Evolutionary conservation across 2,797 vertebrate species (phyloP), one percentile per base, ranked within the genome.

Genomic region (Anomalospiza imberbis): DNA sequence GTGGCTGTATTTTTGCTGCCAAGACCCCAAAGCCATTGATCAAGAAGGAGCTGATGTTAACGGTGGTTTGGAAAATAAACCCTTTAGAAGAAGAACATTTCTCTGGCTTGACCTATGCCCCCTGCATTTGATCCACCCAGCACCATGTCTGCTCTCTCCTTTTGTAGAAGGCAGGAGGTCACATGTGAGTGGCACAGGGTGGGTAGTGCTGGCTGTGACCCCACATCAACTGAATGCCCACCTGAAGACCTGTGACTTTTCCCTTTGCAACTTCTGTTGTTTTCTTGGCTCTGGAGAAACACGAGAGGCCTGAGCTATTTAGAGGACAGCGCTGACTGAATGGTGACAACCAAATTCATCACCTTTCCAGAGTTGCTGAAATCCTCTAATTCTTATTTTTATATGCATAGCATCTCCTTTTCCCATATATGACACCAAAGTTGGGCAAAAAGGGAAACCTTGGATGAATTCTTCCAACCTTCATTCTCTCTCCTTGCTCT

Each of bases 161-260:
- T 28, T 6, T 28, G 57, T 7, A 42, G 47, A 70, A 81, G 55
- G 25, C 42, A 76, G 58, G 22, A 51, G 13, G 47, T 76, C 1
- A 5, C 19, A 22, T 17, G 14, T 48, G n/a, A 36, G 29, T 31
- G n/a, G 55, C 34, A 62, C 65, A 40, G 42, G 29, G 17, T 42
- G 34, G 31, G 48, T 10, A 40, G n/a, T 10, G 13, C 21, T 74
- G 38, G 13, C 42, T 90, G 63, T 48, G 65, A 36, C 17, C 25
- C 36, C 0, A 1, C 0, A 1, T 51, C 7, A 14, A 65, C 29
- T 32, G 8, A 12, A 32, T 78, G 36, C 45, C 22, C 38, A 40
- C 48, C 13, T 42, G 57, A 34, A 90, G 29, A 13, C 20, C 31
- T 66, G 34, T 57, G 38, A 82, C 40, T 58, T 68, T 34, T 66